These are phyloP conservation scores for Spheniscus mendiculus DNA, from an alignment of 2,113 vertebrate genomes.

Conservation along the genomic window DNA sequence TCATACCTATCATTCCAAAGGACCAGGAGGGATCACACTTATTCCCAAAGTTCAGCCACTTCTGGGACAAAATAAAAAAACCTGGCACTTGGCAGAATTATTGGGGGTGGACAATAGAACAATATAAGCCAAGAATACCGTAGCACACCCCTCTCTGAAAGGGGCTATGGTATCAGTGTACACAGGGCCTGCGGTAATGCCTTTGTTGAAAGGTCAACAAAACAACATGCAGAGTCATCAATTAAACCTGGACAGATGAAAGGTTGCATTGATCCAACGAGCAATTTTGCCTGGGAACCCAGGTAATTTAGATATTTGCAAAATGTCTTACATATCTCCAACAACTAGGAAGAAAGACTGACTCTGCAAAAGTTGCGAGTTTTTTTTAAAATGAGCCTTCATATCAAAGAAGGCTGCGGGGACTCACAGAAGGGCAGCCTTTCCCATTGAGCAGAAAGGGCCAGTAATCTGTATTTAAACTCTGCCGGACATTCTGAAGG, in stretches of 20 bases:
- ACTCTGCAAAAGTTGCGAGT: not conserved
- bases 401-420: fast-evolving
- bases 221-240: constrained; percentile 28
- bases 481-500: not conserved
- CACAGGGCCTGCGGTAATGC: not conserved
- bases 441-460: not conserved
- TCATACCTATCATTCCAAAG: constrained; percentile 1
- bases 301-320: not conserved
- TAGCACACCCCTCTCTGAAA: constrained; percentile 31
- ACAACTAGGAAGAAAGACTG: not conserved
- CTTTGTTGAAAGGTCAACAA: constrained; percentile 52
- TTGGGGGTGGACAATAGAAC: not conserved
- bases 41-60: not conserved
- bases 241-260: constrained; percentile 44
- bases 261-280: not conserved
- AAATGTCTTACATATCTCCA: not conserved
- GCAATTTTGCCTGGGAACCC: constrained; percentile 14
- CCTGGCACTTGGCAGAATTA: not conserved
- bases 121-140: not conserved
- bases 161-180: not conserved
- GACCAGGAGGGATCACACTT: not conserved
- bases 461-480: not conserved
- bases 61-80: not conserved
- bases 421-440: not conserved
- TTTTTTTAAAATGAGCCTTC: not conserved